Conservation (phyloP, 2,888 invertebrate species). For the Coelogynopora nodosa region DNA sequence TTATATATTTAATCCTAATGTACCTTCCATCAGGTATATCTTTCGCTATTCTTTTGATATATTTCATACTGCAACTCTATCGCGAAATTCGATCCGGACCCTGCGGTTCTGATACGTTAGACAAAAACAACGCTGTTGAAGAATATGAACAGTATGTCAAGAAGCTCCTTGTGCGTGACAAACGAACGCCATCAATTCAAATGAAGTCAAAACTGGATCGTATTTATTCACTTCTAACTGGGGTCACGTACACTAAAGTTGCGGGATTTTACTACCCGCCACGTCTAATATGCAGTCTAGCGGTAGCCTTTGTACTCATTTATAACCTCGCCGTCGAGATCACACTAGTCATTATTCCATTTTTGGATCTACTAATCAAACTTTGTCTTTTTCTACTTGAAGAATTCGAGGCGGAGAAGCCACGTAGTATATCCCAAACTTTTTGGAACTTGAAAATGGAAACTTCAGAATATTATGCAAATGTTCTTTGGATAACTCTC, state of each 20-base stretch:
- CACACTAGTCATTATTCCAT: background rate
- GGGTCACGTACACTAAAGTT: background rate
- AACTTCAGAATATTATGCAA: background rate
- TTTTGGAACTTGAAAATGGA: constrained; percentile 6
- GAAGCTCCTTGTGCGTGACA: background rate
- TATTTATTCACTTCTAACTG: background rate
- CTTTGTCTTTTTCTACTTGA: background rate
- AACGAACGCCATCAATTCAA: background rate
- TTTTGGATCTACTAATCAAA: background rate
- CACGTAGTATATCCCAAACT: background rate
- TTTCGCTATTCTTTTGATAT: background rate
- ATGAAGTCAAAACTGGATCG: background rate
- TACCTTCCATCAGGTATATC: background rate
- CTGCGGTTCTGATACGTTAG: background rate
- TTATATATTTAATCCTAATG: background rate
- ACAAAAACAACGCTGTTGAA: background rate
- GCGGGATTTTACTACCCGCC: background rate
- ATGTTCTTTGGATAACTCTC: background rate
- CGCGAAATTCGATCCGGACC: background rate
- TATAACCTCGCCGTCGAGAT: background rate
- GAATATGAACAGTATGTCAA: background rate
- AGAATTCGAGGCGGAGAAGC: background rate
- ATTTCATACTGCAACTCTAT: background rate
- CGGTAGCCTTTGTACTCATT: background rate
- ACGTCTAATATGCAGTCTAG: background rate